Evolutionary conservation across 2,113 vertebrate species (phyloP), one percentile per base, ranked within the genome.

Genomic region (Nothoprocta perdicaria): DNA sequence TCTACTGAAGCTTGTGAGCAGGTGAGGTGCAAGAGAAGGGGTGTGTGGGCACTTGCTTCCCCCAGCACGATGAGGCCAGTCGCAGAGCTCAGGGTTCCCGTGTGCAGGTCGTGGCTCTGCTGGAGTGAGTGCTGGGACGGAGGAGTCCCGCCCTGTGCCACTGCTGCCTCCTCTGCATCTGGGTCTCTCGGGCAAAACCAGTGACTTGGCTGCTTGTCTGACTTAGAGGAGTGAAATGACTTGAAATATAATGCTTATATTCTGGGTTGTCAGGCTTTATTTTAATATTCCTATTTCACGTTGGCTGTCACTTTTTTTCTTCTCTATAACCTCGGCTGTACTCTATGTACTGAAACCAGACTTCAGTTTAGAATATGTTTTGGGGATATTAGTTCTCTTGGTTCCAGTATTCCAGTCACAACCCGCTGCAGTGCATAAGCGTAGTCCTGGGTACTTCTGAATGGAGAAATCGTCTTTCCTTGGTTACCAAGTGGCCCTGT

Each of bases 401-500:
- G 16, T 81, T 84, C 46, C 0, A 0, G 21, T 48, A 38, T 88
- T 76, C 60, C 58, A 35, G 14, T 76, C 40, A 24, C 14, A 16
- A 66, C 35, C 6, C 22, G 14, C 62, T 90, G 67, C 24, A 61
- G 62, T 57, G 41, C 15, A 3, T 40, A 65, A 33, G 67, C 1
- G 0, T 84, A 15, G 77, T 52, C n/a, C 21, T 68, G 40, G 43
- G n/a, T 86, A 48, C 58, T 2, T 13, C 66, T 72, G 35, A 76
- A 72, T 65, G 65, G 80, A 45, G 26, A 84, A 88, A 58, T 79
- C 43, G 18, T 88, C 57, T 69, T 86, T 81, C 43, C 60, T 93
- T 86, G 84, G 88, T 81, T 78, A 83, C 74, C n/a, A 58, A 81
- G 26, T 73, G 77, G 68, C 93, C 72, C 41, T 69, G 84, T 55